These are phyloP conservation scores for Cercopithecus hamlyni DNA, from an alignment of 2,797 vertebrate species.

Conservation along the genomic window DNA sequence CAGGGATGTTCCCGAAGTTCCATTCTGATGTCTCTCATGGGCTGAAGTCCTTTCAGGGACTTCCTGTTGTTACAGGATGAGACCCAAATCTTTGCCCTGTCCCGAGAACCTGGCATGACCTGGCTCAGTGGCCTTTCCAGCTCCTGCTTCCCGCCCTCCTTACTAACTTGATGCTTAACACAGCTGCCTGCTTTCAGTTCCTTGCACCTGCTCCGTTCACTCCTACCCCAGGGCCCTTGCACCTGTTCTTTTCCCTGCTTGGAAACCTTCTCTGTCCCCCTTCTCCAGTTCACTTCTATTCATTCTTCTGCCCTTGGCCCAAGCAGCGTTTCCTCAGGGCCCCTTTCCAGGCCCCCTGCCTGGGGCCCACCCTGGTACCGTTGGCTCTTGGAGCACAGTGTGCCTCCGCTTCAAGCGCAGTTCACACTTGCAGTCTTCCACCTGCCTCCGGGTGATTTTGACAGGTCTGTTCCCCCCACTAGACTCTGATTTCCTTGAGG, in stretches of 20 bases:
- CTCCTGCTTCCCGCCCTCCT: neutral
- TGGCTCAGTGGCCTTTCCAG: neutral
- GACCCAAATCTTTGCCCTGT: neutral
- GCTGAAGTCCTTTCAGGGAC: neutral
- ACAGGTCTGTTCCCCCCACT: neutral
- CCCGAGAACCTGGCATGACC: rapidly evolving
- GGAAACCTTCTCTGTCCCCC: neutral
- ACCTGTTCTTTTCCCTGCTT: neutral
- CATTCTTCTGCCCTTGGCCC: neutral
- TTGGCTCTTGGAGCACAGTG: neutral
- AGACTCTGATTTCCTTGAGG: neutral
- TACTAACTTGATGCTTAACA: neutral
- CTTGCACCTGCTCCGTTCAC: neutral
- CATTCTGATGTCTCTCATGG: neutral
- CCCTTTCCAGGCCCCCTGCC: neutral
- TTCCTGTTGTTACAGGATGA: neutral
- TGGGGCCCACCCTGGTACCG: rapidly evolving
- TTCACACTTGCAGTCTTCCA: neutral
- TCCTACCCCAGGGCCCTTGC: neutral
- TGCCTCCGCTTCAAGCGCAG: neutral
- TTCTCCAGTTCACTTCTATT: neutral
- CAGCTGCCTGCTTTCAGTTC: neutral
- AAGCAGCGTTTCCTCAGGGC: neutral
- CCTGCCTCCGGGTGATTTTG: rapidly evolving
- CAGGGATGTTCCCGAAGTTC: neutral